Conservation (phyloP, 2,113 vertebrate species). For the Tretioscincus oriximinensis region DNA sequence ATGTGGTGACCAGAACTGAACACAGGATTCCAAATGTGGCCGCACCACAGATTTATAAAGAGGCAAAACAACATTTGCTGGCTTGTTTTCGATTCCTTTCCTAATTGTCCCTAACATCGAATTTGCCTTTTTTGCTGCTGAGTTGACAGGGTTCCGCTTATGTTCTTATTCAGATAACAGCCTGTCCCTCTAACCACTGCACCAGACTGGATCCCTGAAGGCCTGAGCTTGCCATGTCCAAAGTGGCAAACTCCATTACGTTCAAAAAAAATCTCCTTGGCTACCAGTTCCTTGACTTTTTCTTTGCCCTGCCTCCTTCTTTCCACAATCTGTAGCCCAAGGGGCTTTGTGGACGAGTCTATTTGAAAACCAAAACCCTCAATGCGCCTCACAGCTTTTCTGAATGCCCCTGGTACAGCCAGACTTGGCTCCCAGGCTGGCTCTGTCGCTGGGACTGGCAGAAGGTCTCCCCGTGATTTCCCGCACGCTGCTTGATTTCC, state of each 20-base stretch:
- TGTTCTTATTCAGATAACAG: too few species aligned
- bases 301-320: slow-evolving; percentile 34
- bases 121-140: too few species aligned
- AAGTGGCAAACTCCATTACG: too few species aligned
- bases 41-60: too few species aligned
- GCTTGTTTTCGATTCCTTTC: too few species aligned
- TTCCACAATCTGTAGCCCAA: background rate
- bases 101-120: too few species aligned
- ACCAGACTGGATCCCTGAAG: background rate
- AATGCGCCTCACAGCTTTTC: background rate
- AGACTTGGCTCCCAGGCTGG: background rate
- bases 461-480: background rate
- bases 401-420: background rate
- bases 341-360: background rate
- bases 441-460: background rate
- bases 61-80: too few species aligned
- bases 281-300: background rate
- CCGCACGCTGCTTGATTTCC: background rate
- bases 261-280: too few species aligned
- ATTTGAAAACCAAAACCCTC: background rate
- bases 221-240: background rate
- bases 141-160: too few species aligned
- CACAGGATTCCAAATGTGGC: too few species aligned
- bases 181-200: too few species aligned
- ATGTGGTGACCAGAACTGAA: too few species aligned